Evolutionary conservation across 1,140 invertebrate species (phyloP), one percentile per base, ranked within the genome.

Genomic region (Oscheius sp.): DNA sequence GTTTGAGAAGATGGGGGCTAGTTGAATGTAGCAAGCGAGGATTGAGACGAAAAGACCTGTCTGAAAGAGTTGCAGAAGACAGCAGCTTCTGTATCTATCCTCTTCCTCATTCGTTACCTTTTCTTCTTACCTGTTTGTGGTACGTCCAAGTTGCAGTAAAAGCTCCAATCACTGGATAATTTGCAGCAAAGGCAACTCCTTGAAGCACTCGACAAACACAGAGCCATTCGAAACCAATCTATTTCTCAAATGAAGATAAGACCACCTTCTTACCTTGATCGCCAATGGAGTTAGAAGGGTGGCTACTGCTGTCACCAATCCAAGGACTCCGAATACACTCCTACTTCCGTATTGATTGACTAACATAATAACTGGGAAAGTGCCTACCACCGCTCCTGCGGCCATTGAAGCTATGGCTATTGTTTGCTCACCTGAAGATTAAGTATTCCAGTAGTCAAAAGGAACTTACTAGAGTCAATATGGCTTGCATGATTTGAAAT

Each of bases 1-100:
- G 15, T 36, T 74, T 2, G 72, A 67, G 15, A 73, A 1, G 42
- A 38, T 63, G 7, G 72, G 72, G 3, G 72, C 32, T 20, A 73
- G 23, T 35, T 74, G 73, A 2, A 74, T 73, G 55, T 64, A 74
- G 42, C 73, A 38, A 26, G 68, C 73, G 58, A 74, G 73, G 34
- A 74, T 75, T 20, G 73, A 49, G 55, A 74, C 58, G 42, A 74
- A 74, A 28, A 74, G 35, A 20, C 73, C 73, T n/a, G 38, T 74
- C 73, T 74, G 73, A 23, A 45, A 73, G 0, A 4, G 32, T 45
- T 10, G n/a, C n/a, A n/a, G n/a, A n/a, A n/a, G n/a, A n/a, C n/a
- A n/a, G n/a, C n/a, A n/a, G n/a, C n/a, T n/a, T n/a, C n/a, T n/a
- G n/a, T n/a, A n/a, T n/a, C n/a, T n/a, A n/a, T n/a, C n/a, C n/a